Percentiles rank a stretch among this genome's conserved stretches.
Conservation (phyloP, 53 echinoderm and acorn worm species). For the Holothuria leucospilota region DNA sequence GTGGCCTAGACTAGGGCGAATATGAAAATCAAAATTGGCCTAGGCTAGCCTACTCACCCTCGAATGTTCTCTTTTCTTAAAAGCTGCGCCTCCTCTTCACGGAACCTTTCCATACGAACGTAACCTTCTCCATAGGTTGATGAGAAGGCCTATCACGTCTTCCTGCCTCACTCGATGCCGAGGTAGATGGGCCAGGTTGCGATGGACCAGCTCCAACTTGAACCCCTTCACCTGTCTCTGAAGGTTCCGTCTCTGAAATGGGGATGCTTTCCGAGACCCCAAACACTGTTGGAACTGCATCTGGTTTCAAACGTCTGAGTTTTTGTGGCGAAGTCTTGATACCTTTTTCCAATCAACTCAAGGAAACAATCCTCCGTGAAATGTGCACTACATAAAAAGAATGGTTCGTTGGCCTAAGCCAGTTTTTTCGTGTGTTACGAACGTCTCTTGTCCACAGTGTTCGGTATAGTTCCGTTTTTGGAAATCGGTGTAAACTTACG, state of each 20-base stretch:
- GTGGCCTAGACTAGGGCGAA: no score
- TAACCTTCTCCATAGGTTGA: not conserved
- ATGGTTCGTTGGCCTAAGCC: not conserved
- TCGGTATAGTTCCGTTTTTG: not conserved
- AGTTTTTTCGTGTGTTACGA: not conserved
- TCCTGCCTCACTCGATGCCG: not conserved
- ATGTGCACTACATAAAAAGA: not conserved
- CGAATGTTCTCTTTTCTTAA: constrained; percentile 17
- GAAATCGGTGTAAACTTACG: constrained; percentile 10
- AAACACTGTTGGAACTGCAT: constrained; percentile 5
- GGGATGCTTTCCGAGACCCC: not conserved
- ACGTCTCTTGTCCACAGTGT: constrained; percentile 3
- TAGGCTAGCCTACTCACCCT: constrained; percentile 6
- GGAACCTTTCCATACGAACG: not conserved
- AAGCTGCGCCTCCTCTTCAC: not conserved
- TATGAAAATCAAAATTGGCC: no score
- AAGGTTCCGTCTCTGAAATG: not conserved
- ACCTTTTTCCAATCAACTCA: not conserved
- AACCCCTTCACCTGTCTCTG: not conserved
- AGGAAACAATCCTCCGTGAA: constrained; percentile 3
- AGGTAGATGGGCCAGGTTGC: not conserved
- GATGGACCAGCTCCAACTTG: constrained; percentile 6
- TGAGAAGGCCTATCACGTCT: not conserved
- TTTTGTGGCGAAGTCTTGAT: not conserved
- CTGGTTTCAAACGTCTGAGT: constrained; percentile 2